Evolutionary conservation across 2,113 vertebrate genomes (phyloP).

Genomic region (Trochalopteron elliotii): DNA sequence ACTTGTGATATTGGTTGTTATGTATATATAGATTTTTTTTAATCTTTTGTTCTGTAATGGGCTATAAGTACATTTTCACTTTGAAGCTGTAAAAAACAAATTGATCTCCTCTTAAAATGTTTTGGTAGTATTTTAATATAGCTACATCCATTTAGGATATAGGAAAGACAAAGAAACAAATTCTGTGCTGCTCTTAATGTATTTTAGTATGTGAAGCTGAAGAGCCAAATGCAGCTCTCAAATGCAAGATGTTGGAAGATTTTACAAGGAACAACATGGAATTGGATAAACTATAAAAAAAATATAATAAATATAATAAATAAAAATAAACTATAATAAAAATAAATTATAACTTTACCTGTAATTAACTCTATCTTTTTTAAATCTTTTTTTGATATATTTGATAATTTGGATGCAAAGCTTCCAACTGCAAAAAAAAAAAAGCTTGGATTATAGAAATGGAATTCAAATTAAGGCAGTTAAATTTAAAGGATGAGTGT

Average conservation of each 20-base stretch:
- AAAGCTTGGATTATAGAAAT: not conserved
- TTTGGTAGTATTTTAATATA: slow-evolving; percentile 26
- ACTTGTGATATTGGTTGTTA: slow-evolving; percentile 4
- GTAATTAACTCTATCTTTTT: not conserved
- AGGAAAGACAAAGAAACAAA: not conserved
- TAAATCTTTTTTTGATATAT: too few relatives aligned
- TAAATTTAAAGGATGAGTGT: not conserved
- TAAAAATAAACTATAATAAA: too few relatives aligned
- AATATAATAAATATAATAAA: too few relatives aligned
- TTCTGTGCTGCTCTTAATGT: not conserved
- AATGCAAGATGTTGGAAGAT: not conserved
- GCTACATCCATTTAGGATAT: not conserved
- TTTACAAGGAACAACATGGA: not conserved
- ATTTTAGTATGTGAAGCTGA: not conserved
- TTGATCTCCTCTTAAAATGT: not conserved
- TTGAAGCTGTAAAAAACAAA: slow-evolving; percentile 21
- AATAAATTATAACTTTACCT: not conserved
- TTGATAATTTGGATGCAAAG: not conserved
- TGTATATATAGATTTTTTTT: not conserved
- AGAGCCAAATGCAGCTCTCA: not conserved
- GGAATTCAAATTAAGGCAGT: not conserved
- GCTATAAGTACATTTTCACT: slow-evolving; percentile 1
- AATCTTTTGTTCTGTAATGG: slow-evolving; percentile 1
- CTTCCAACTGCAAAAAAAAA: not conserved
- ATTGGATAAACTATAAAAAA: too few relatives aligned